These are phyloP conservation scores for Alloscopus bannaensis DNA, from an alignment of 2,888 invertebrate species.

Conservation along the genomic window DNA sequence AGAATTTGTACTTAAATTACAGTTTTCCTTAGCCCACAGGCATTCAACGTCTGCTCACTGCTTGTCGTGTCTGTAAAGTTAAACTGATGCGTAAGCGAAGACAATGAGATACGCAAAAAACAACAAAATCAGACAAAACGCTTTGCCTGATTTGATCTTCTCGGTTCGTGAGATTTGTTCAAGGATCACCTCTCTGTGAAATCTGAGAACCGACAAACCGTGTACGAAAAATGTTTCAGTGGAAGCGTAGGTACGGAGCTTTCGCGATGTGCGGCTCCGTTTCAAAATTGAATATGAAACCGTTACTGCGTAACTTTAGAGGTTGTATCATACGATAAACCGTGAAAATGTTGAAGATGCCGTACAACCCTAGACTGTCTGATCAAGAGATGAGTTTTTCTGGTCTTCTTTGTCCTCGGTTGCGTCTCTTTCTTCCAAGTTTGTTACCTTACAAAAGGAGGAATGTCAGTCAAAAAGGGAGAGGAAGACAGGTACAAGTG, in stretches of 20 bases:
- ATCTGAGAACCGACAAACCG: conserved; percentile 10
- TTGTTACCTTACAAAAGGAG: background rate
- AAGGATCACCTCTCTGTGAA: conserved; percentile 6
- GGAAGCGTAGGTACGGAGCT: too few relatives aligned
- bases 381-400: background rate
- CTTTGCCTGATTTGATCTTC: conserved; percentile 40
- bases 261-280: too few relatives aligned
- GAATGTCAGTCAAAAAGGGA: background rate
- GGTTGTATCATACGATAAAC: conserved; percentile 9
- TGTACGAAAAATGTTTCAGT: conserved; percentile 34
- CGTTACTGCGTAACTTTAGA: conserved; percentile 24
- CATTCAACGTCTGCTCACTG: too few relatives aligned
- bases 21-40: too few relatives aligned
- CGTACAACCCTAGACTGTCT: background rate
- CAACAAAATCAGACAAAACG: too few relatives aligned
- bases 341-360: conserved; percentile 1
- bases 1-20: too few relatives aligned
- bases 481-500: background rate
- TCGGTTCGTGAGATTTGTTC: conserved; percentile 2
- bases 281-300: conserved; percentile 12
- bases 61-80: too few relatives aligned
- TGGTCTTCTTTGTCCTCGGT: background rate
- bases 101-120: too few relatives aligned
- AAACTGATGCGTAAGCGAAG: too few relatives aligned
- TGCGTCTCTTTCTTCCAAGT: background rate